These are phyloP conservation scores for Bostrychus sinensis DNA, from an alignment of 2,113 vertebrate genomes.

Conservation along the genomic window DNA sequence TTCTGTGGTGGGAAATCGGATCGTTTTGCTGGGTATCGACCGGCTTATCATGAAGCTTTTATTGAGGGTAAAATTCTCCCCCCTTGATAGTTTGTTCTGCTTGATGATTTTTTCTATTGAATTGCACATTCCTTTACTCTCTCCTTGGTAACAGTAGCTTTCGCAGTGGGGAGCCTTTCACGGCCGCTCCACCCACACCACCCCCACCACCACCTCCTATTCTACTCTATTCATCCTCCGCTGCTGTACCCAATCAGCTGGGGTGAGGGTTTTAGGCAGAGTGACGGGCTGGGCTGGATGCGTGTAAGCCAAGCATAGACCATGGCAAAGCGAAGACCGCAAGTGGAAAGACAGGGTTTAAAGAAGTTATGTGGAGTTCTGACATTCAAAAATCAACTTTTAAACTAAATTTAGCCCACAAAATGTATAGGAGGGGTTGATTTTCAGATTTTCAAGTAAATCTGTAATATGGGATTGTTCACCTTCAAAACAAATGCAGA, in stretches of 20 bases:
- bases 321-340: conserved; percentile 38
- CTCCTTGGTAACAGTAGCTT: conserved; percentile 72
- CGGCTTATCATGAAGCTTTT: conserved; percentile 46
- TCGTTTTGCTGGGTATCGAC: conserved; percentile 64
- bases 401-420: background rate
- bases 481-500: background rate
- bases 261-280: conserved; percentile 38
- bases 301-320: conserved; percentile 39
- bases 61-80: conserved; percentile 41
- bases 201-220: conserved; percentile 35
- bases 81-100: conserved; percentile 45
- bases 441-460: background rate
- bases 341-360: conserved; percentile 52
- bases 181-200: conserved; percentile 37
- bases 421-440: background rate
- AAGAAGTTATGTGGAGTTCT: conserved; percentile 37
- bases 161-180: conserved; percentile 56
- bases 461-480: background rate
- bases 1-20: conserved; percentile 57
- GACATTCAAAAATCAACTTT: conserved; percentile 12
- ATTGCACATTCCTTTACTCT: conserved; percentile 64
- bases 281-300: conserved; percentile 28
- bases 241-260: conserved; percentile 64
- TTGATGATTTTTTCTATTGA: conserved; percentile 47
- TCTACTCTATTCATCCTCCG: conserved; percentile 61